phyloP scores from a whole-genome alignment of 2,113 vertebrate species.

The Azemiops feae region DNA sequence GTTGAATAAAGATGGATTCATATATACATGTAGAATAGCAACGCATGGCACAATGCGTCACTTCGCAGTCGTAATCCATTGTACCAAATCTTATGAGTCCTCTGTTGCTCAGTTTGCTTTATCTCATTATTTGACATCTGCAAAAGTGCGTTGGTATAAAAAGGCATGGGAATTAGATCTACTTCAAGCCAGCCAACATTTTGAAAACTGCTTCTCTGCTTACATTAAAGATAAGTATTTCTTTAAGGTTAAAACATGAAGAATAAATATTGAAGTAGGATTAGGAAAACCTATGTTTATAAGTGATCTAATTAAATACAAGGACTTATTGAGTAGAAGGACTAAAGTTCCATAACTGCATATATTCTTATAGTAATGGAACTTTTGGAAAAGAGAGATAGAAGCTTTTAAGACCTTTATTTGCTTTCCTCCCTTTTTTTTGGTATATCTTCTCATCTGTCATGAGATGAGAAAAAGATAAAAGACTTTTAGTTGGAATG shows the following conservation, averaged over 20 bases:
- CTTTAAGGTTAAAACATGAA: background rate
- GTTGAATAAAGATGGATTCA: background rate
- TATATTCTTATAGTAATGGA: slow-evolving; percentile 1
- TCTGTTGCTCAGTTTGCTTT: background rate
- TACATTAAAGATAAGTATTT: background rate
- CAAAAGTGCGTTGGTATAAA: background rate
- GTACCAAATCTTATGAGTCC: background rate
- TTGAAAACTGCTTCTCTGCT: background rate
- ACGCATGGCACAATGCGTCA: background rate
- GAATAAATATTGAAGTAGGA: background rate
- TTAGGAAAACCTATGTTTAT: background rate
- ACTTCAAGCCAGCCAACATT: background rate
- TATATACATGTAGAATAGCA: background rate
- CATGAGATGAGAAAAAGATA: background rate
- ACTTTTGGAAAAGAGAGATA: slow-evolving; percentile 12
- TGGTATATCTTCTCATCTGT: background rate
- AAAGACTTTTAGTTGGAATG: slow-evolving; percentile 18
- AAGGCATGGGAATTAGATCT: background rate
- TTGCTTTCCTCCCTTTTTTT: background rate
- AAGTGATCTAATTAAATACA: background rate
- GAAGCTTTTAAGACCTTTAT: background rate
- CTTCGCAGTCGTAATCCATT: background rate
- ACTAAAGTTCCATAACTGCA: slow-evolving; percentile 25
- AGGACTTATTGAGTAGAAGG: background rate
- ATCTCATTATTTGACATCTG: background rate